phyloP scores from a whole-genome alignment of 2,888 invertebrate genomes.

The Apantesis nais region DNA sequence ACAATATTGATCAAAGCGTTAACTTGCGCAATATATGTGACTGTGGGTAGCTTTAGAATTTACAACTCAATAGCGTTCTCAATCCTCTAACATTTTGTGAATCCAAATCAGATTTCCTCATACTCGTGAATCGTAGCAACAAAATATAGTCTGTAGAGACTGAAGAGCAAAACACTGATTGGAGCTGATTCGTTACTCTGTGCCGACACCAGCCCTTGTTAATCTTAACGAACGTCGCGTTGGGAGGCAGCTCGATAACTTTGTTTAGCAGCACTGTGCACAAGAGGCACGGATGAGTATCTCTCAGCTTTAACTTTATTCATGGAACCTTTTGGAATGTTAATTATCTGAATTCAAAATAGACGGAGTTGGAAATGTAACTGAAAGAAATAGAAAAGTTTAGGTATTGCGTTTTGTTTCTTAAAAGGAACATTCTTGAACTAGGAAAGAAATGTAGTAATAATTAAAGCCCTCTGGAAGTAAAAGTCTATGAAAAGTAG shows the following conservation, averaged over 20 bases:
- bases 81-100: not conserved
- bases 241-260: conserved; percentile 43
- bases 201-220: conserved; percentile 49
- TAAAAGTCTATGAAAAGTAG: not conserved
- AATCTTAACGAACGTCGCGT: conserved; percentile 55
- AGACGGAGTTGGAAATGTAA: conserved; percentile 1
- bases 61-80: not conserved
- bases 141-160: conserved; percentile 21
- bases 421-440: not conserved
- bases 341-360: conserved; percentile 36
- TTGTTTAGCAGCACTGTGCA: conserved; percentile 38
- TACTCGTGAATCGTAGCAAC: conserved; percentile 15
- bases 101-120: not conserved
- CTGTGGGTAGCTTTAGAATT: not conserved
- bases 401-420: not conserved
- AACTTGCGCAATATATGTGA: not conserved
- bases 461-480: not conserved
- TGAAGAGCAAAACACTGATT: conserved; percentile 42
- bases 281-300: conserved; percentile 16
- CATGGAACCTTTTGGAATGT: conserved; percentile 32
- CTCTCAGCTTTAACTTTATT: conserved; percentile 28
- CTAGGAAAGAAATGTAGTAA: not conserved
- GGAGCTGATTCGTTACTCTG: conserved; percentile 48
- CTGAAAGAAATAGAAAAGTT: conserved; percentile 8
- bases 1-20: no score